phyloP scores from a whole-genome alignment of 2,113 vertebrate species.

The Brienomyrus longianalis region DNA sequence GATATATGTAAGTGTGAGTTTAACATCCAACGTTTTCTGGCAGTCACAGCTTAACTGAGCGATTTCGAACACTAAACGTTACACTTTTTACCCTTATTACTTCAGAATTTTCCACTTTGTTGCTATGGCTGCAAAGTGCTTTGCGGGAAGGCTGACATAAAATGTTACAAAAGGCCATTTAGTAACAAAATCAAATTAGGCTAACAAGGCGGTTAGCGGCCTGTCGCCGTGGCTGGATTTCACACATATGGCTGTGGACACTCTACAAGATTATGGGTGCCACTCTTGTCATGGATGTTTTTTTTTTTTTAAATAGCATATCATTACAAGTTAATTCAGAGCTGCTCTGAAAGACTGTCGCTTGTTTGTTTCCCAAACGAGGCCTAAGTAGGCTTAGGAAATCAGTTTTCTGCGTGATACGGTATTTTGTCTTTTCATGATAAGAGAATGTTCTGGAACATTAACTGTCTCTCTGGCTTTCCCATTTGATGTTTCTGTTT shows the following conservation, averaged over 20 bases:
- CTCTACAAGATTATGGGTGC: background rate
- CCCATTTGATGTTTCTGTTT: background rate
- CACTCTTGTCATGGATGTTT: background rate
- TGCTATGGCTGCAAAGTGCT: background rate
- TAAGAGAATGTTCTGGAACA: background rate
- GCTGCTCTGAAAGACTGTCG: background rate
- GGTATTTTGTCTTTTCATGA: background rate
- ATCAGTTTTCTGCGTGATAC: background rate
- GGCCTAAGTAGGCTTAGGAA: background rate
- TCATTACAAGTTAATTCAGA: background rate
- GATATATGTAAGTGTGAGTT: background rate
- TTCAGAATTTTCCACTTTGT: conserved; percentile 7
- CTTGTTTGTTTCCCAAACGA: background rate
- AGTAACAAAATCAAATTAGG: conserved; percentile 2
- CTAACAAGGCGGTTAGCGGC: background rate
- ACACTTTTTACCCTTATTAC: conserved; percentile 1
- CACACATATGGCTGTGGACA: background rate
- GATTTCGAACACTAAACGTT: background rate
- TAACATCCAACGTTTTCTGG: background rate
- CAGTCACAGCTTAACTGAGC: background rate
- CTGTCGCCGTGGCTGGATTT: background rate
- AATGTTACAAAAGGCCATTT: conserved; percentile 1
- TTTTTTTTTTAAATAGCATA: background rate
- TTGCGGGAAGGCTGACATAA: background rate
- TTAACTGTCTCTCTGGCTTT: background rate